phyloP scores from a whole-genome alignment of 2,888 invertebrate species.

The Helleia helle region DNA sequence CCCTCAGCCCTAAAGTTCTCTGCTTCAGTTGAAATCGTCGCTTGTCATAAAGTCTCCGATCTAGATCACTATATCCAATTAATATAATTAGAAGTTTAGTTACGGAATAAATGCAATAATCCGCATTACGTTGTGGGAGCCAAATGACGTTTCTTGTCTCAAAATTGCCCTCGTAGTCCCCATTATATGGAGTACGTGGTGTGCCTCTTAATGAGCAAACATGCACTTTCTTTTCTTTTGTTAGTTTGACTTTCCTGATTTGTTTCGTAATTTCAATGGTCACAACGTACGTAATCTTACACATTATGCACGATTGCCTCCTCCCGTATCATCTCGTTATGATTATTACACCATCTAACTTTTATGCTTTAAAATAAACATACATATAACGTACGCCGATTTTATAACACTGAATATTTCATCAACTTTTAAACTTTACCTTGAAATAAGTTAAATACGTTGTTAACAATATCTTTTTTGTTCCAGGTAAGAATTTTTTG shows the following conservation, averaged over 20 bases:
- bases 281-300: conserved; percentile 52
- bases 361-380: conserved; percentile 38
- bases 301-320: conserved; percentile 43
- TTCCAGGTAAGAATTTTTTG: conserved; percentile 54
- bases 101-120: background rate
- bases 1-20: background rate
- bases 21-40: background rate
- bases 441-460: too few relatives aligned
- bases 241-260: conserved; percentile 51
- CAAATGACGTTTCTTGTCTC: background rate
- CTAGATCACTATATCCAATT: conserved; percentile 4
- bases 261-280: conserved; percentile 59
- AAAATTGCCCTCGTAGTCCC: conserved; percentile 11
- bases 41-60: background rate
- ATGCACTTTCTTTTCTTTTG: conserved; percentile 52
- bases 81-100: background rate
- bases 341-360: conserved; percentile 47
- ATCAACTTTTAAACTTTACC: too few relatives aligned
- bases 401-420: too few relatives aligned
- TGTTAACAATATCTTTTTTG: conserved; percentile 37
- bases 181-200: conserved; percentile 30
- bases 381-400: too few relatives aligned
- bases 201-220: conserved; percentile 33
- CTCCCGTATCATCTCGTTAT: conserved; percentile 52
- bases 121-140: background rate